A percentile compares a stretch with the other conserved stretches of the same genome.
Conservation (phyloP, 2,888 invertebrate species). For the Anorthoa munda region DNA sequence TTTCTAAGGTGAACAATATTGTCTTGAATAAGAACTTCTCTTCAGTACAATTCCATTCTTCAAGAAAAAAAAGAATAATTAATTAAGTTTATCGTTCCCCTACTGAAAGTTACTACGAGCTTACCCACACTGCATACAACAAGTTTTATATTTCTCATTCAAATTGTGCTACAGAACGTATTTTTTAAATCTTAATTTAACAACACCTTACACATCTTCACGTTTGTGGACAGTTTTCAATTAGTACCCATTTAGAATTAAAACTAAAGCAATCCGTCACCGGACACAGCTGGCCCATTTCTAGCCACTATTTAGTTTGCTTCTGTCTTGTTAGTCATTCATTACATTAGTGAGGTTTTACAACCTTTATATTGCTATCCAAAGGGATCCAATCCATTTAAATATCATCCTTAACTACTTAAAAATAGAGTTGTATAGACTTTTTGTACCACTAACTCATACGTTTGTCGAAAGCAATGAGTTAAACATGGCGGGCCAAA, state of each 20-base stretch:
- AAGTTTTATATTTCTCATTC: slow-evolving; percentile 1
- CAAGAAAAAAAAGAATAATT: background rate
- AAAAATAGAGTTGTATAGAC: slow-evolving; percentile 37
- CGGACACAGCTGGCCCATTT: slow-evolving; percentile 89
- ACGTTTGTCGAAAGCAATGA: slow-evolving; percentile 79
- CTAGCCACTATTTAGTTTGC: slow-evolving; percentile 89
- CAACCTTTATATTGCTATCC: slow-evolving; percentile 67
- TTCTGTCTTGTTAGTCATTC: slow-evolving; percentile 90
- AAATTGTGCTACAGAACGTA: slow-evolving; percentile 25
- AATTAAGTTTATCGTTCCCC: background rate
- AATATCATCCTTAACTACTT: slow-evolving; percentile 64
- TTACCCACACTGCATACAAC: background rate
- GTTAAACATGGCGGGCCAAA: slow-evolving; percentile 87
- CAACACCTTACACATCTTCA: slow-evolving; percentile 74
- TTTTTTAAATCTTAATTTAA: slow-evolving; percentile 49
- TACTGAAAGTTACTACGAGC: background rate
- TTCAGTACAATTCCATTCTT: background rate
- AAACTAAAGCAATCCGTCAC: slow-evolving; percentile 86
- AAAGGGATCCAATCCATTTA: slow-evolving; percentile 22
- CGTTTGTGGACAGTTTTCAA: slow-evolving; percentile 84
- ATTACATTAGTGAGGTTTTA: slow-evolving; percentile 87
- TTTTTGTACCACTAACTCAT: slow-evolving; percentile 50
- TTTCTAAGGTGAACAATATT: background rate
- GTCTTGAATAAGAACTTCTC: background rate
- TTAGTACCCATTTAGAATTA: slow-evolving; percentile 89